These are phyloP conservation scores for Creontiades dilutus DNA, from an alignment of 2,888 invertebrate species.

Conservation along the genomic window DNA sequence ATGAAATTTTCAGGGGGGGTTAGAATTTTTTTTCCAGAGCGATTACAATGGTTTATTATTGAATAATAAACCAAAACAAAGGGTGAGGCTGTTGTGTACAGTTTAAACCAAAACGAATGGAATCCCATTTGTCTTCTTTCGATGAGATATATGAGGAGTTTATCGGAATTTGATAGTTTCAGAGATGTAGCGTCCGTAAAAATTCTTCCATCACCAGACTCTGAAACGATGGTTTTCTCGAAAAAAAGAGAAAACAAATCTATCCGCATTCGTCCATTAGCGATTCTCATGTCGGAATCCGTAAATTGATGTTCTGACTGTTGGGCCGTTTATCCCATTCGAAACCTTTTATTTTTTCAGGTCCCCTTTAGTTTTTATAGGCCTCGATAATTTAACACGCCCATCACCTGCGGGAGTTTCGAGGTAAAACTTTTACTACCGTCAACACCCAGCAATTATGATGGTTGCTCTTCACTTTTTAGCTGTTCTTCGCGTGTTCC, in stretches of 20 bases:
- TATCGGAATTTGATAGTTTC: too few species aligned
- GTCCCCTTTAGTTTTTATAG: constrained; percentile 16
- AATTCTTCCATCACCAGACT: too few species aligned
- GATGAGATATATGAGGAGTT: too few species aligned
- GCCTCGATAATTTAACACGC: neutral
- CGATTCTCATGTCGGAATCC: neutral
- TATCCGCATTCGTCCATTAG: constrained; percentile 3
- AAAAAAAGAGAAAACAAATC: neutral
- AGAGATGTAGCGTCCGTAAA: too few species aligned
- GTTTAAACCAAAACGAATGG: too few species aligned
- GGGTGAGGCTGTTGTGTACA: too few species aligned
- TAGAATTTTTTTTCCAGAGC: too few species aligned
- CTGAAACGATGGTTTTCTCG: too few species aligned
- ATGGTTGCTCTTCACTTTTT: neutral
- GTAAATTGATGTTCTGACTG: constrained; percentile 28
- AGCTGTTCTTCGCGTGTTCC: neutral
- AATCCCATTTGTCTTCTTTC: too few species aligned
- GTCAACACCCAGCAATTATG: constrained; percentile 3
- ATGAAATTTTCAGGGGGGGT: too few species aligned
- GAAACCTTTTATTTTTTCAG: constrained; percentile 26
- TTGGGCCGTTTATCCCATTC: constrained; percentile 26
- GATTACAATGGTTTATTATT: too few species aligned
- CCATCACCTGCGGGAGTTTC: neutral
- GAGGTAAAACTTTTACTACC: neutral
- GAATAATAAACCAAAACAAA: too few species aligned